Conservation (phyloP, 2,888 invertebrate species). For the Zelleria hepariella region DNA sequence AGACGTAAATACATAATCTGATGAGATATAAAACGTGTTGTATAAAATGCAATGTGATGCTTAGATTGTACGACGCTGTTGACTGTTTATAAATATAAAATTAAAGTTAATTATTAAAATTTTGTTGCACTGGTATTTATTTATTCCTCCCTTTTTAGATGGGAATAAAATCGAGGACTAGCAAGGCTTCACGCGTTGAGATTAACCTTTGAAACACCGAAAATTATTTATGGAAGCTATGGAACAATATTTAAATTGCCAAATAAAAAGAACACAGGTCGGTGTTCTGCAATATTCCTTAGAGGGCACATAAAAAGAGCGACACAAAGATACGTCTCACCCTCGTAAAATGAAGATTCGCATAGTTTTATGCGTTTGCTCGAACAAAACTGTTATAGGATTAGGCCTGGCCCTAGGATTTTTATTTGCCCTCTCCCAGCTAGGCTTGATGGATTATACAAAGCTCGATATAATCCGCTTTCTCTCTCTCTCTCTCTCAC, state of each 20-base stretch:
- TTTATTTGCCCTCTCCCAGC: too few relatives aligned
- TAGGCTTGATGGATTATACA: too few relatives aligned
- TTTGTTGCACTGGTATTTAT: not conserved
- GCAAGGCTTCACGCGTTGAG: too few relatives aligned
- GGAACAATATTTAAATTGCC: not conserved
- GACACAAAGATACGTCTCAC: conserved; percentile 40
- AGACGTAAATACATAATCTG: conserved; percentile 27
- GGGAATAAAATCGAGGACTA: too few relatives aligned
- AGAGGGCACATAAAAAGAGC: conserved; percentile 56
- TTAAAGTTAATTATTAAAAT: conserved; percentile 1
- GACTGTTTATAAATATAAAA: conserved; percentile 53
- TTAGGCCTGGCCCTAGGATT: too few relatives aligned
- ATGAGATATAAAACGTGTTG: conserved; percentile 39
- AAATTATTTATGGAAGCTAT: not conserved
- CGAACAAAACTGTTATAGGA: not conserved
- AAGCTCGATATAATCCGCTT: too few relatives aligned
- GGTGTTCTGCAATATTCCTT: conserved; percentile 15
- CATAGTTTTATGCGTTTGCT: conserved; percentile 27
- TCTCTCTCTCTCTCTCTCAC: too few relatives aligned
- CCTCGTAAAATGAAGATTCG: conserved; percentile 41
- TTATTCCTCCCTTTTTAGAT: too few relatives aligned
- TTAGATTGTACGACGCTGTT: conserved; percentile 46
- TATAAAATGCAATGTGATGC: conserved; percentile 30
- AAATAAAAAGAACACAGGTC: not conserved
- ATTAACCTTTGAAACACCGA: not conserved